Percentiles rank a stretch among this genome's conserved stretches.
Conservation (phyloP, 2,888 invertebrate genomes). For the Platycheirus rosarum region DNA sequence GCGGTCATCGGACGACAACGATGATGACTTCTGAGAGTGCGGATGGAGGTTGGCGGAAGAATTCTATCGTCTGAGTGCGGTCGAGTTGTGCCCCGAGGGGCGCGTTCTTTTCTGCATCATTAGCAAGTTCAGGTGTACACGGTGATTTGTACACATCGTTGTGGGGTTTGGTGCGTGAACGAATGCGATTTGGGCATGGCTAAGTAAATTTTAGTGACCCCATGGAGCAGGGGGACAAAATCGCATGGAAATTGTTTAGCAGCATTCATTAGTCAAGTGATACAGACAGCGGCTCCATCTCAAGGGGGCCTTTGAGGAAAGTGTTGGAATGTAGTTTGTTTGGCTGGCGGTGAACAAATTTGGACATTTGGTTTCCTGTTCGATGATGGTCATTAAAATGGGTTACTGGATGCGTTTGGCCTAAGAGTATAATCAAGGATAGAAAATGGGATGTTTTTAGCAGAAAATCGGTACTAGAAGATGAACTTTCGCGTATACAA, state of each 20-base stretch:
- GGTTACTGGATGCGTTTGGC: not conserved
- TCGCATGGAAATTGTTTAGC: constrained; percentile 33
- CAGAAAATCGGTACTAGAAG: too few species aligned
- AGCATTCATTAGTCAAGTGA: constrained; percentile 37
- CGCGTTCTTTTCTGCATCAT: constrained; percentile 63
- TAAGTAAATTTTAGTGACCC: constrained; percentile 46
- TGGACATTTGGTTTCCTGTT: constrained; percentile 20
- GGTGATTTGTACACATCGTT: constrained; percentile 57
- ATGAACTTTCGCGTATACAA: too few species aligned
- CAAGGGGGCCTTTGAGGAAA: constrained; percentile 21
- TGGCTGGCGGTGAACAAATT: constrained; percentile 6
- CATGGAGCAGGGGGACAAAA: constrained; percentile 45
- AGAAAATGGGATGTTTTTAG: too few species aligned
- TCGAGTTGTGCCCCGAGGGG: constrained; percentile 49
- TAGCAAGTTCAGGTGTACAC: constrained; percentile 67
- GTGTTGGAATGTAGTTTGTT: constrained; percentile 29
- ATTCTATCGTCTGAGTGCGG: constrained; percentile 28
- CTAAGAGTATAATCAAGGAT: too few species aligned
- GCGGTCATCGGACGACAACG: constrained; percentile 47
- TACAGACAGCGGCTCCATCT: not conserved
- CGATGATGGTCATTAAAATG: not conserved
- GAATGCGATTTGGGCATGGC: constrained; percentile 56
- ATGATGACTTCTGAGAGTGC: constrained; percentile 19
- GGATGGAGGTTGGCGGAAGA: not conserved
- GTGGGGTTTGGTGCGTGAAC: constrained; percentile 48